Base-by-base conservation (phyloP, 1,140 invertebrate species). In the Ganaspis sp. region DNA sequence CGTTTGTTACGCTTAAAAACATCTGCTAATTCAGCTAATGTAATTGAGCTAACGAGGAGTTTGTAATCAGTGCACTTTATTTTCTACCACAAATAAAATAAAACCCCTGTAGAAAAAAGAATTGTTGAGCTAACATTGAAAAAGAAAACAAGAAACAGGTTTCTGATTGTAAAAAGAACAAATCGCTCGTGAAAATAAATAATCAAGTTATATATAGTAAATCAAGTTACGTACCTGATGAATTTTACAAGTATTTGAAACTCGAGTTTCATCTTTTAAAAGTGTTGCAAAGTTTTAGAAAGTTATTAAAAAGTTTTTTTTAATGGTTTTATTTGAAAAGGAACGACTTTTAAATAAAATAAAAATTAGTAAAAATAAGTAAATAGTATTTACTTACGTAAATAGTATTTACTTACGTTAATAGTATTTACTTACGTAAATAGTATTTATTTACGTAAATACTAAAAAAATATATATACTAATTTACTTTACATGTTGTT, bases 31-130 rank as follows among this genome's bases (percentile, higher is more conserved):
- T 64, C 58, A 64, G 15, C 12, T 64, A 34, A 64, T 64, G 23
- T 26, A 64, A 64, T 64, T 64, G 12, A 29, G 26, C 58, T 64
- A 64, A 64, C 58, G 58, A 64, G 58, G 58, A 64, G 23, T 29
- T 64, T 29, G 15, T 64, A 29, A 29, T 64, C 58, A 64, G 58
- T 34, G 58, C 12, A 64, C 23, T 29, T 64, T n/a, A 29, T 64
- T 64, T 64, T 26, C 58, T 34, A 9, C 11, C 11, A n/a, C 23
- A 34, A 64, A 4, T 29, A 15, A 29, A 64, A 15, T 21, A 64
- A 64, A 64, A 64, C 12, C n/a, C 23, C 9, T 58, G 0, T 12
- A 58, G 15, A n/a, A 64, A 21, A 64, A 1, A 15, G 11, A 64
- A 11, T 4, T 64, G 4, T 64, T 23, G 9, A 17, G 17, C 8